Conservation (phyloP, 2,888 invertebrate species). For the Dryomyza anilis region DNA sequence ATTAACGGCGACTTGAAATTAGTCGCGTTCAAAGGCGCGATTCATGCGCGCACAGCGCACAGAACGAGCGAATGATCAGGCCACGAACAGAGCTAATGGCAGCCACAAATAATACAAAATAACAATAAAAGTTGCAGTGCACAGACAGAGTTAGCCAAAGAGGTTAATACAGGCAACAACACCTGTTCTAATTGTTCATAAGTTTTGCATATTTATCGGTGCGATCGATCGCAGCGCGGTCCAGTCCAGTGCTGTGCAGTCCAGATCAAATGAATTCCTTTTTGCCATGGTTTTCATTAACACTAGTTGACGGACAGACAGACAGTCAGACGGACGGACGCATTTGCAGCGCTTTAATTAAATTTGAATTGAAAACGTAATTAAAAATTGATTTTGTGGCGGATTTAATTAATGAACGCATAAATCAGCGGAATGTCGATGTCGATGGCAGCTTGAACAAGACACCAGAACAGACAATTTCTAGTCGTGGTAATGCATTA, state of each 20-base stretch:
- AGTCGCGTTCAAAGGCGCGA: neutral
- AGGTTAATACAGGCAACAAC: neutral
- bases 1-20: neutral
- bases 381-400: conserved; percentile 14
- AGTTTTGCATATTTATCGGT: conserved; percentile 7
- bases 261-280: too few species aligned
- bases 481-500: too few species aligned
- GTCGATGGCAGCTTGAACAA: neutral
- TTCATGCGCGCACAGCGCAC: neutral
- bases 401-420: conserved; percentile 18
- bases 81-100: neutral
- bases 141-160: neutral
- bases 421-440: neutral
- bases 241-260: neutral
- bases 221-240: neutral
- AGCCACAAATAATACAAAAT: neutral
- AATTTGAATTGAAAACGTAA: conserved; percentile 20
- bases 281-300: too few species aligned
- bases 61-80: neutral
- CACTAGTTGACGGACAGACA: too few species aligned
- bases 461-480: too few species aligned
- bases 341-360: conserved; percentile 17
- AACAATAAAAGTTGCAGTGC: neutral
- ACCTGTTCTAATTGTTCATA: conserved; percentile 22
- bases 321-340: too few species aligned